Evolutionary conservation across 2,888 invertebrate genomes (phyloP).

Genomic region (Ethmia dodecea): DNA sequence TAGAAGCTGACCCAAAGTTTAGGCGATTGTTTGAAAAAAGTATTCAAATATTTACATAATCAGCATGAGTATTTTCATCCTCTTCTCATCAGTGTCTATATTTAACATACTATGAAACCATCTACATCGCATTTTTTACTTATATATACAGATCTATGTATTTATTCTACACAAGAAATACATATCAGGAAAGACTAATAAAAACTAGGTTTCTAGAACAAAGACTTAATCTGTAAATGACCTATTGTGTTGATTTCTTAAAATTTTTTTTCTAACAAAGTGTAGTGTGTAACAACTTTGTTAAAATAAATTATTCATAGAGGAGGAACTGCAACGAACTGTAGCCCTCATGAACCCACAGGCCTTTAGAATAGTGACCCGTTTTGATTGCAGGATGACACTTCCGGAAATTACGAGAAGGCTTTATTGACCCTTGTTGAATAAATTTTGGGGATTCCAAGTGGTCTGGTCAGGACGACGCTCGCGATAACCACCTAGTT

Average conservation of each 20-base stretch:
- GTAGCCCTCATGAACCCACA: slow-evolving; percentile 16
- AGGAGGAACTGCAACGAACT: not conserved
- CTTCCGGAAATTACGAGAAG: slow-evolving; percentile 95
- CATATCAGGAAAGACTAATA: not conserved
- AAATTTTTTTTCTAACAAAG: slow-evolving; percentile 18
- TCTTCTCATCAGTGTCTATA: not conserved
- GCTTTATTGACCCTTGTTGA: slow-evolving; percentile 91
- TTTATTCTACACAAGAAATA: slow-evolving; percentile 1
- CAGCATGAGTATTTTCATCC: slow-evolving; percentile 4
- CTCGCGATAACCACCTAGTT: slow-evolving; percentile 46
- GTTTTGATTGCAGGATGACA: slow-evolving; percentile 89
- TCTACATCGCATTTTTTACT: not conserved
- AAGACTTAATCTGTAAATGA: not conserved
- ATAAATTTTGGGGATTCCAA: slow-evolving; percentile 53
- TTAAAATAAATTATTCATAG: not conserved
- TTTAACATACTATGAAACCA: not conserved
- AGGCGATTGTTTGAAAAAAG: slow-evolving; percentile 10
- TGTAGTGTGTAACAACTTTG: not conserved
- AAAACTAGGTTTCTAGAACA: not conserved
- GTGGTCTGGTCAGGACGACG: slow-evolving; percentile 38
- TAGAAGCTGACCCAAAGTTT: slow-evolving; percentile 59
- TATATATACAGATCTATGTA: slow-evolving; percentile 8
- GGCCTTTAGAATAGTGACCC: slow-evolving; percentile 46
- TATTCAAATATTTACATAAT: not conserved
- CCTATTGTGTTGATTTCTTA: not conserved